Evolutionary conservation across 2,113 vertebrate species (phyloP), one percentile per base, ranked within the genome.

Genomic region (Ceyx margarethae): DNA sequence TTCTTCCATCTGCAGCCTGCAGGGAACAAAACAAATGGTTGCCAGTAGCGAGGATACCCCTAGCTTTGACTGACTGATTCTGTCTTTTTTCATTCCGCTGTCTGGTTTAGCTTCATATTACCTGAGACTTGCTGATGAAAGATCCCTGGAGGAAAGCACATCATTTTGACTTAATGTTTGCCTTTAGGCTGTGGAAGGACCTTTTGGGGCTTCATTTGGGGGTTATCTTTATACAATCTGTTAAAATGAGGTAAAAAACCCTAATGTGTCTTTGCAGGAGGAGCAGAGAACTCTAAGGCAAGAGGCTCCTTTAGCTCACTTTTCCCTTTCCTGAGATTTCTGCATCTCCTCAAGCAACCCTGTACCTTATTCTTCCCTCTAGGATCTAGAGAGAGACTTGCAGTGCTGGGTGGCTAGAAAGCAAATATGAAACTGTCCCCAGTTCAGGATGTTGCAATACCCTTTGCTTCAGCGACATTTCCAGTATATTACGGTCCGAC

Each of bases 311-410:
- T 57, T 60, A 37, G 56, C 61, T 77, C 3, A 0, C 22, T 67
- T 14, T 35, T 91, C 23, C 28, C 14, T 23, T 68, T 68, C 57
- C 58, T 50, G 46, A 73, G 50, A 15, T 72, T 86, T 81, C 76
- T 43, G 1, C 0, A 0, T 64, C 25, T 74, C 15, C 29, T 56
- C 0, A 0, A 75, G 73, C 35, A 72, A n/a, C 46, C 31, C 22
- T 35, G 19, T 50, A 28, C 20, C 4, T 42, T 72, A 56, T 84
- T 61, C 6, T 78, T 20, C 14, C 51, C 15, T 73, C 51, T 73
- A 40, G 61, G 40, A 57, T 33, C 53, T 48, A 14, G 48, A 48
- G 20, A 43, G 20, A 43, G 5, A 17, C 28, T 72, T 53, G 15
- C 12, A 25, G 26, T 9, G 14, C 18, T 51, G 26, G n/a, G 14